Percentiles rank a stretch among this genome's conserved stretches.
phyloP scores from a whole-genome alignment of 2,888 invertebrate genomes.

The Ephialtes manifestator region DNA sequence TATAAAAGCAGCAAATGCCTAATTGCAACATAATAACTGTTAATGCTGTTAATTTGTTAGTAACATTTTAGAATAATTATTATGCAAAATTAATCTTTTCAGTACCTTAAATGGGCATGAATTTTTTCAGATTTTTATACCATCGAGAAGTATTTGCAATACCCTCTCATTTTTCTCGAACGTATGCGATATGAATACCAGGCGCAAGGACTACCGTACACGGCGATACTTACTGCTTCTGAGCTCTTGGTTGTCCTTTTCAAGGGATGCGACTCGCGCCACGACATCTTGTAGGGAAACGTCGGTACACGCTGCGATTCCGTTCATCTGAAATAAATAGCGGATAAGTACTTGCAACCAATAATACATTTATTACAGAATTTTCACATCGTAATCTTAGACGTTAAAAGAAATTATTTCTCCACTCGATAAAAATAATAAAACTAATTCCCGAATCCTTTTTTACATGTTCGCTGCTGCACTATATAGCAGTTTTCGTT shows the following conservation, averaged over 20 bases:
- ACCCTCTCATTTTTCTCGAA: too few species aligned
- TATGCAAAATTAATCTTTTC: too few species aligned
- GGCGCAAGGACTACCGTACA: too few species aligned
- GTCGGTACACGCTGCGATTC: slow-evolving; percentile 88
- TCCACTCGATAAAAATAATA: neutral
- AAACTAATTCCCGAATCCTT: neutral
- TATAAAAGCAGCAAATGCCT: too few species aligned
- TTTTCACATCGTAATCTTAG: slow-evolving; percentile 2
- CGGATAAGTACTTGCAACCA: neutral
- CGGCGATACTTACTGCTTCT: slow-evolving; percentile 80
- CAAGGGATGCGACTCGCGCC: slow-evolving; percentile 87
- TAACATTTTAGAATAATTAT: too few species aligned
- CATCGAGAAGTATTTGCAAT: too few species aligned
- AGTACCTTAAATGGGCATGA: too few species aligned
- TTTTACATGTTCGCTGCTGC: neutral
- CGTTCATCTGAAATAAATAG: slow-evolving; percentile 88
- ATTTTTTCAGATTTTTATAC: too few species aligned
- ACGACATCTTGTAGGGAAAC: slow-evolving; percentile 88
- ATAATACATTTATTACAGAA: neutral
- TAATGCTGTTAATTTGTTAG: too few species aligned
- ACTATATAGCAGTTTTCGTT: neutral
- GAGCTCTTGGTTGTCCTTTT: slow-evolving; percentile 88
- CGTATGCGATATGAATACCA: too few species aligned
- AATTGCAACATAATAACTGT: too few species aligned
- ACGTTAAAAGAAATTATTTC: neutral